Conservation (phyloP, 2,113 vertebrate species). For the Siniperca knerii region DNA sequence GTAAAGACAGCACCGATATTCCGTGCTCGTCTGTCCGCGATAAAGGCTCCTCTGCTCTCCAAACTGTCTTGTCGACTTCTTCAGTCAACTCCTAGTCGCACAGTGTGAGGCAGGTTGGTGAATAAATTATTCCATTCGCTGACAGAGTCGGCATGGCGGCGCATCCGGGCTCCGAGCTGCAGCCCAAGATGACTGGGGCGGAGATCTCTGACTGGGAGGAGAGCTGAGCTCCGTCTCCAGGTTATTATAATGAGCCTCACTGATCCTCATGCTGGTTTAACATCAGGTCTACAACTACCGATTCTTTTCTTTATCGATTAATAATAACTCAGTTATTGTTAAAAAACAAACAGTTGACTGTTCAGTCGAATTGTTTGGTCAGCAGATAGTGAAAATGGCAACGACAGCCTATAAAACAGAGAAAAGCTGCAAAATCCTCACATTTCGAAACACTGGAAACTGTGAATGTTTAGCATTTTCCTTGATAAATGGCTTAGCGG, state of each 20-base stretch:
- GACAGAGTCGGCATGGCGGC: slow-evolving; percentile 77
- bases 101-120: slow-evolving; percentile 58
- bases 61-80: slow-evolving; percentile 21
- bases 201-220: slow-evolving; percentile 53
- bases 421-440: background rate
- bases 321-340: background rate
- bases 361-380: background rate
- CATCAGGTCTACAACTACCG: background rate
- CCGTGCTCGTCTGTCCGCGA: background rate
- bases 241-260: slow-evolving; percentile 37
- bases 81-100: slow-evolving; percentile 58
- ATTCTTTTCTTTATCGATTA: background rate
- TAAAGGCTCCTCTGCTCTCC: background rate
- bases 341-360: background rate
- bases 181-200: slow-evolving; percentile 66
- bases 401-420: background rate
- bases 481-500: background rate
- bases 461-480: background rate
- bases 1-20: background rate
- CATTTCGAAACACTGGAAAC: no score
- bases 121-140: slow-evolving; percentile 65
- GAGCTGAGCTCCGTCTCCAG: slow-evolving; percentile 17
- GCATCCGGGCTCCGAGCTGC: slow-evolving; percentile 75
- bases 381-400: background rate
- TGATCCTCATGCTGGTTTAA: background rate